Base-by-base conservation (phyloP, 92 coral and sea anemone species). In the Micromussa lordhowensis region DNA sequence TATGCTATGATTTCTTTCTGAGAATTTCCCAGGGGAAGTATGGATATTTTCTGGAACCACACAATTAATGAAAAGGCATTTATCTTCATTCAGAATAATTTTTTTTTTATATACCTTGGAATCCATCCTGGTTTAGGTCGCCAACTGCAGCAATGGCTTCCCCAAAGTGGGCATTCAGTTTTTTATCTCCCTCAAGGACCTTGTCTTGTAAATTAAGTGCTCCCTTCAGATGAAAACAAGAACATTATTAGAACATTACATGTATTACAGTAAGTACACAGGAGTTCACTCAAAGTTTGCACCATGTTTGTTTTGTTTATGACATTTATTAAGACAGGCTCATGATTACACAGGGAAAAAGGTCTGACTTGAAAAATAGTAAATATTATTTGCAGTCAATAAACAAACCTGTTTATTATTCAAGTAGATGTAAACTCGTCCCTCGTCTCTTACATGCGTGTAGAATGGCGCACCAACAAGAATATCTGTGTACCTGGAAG, bases 391-490 rank as follows among this genome's bases (percentile, higher is more conserved):
- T 22, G 22, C 64, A 58, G 64, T 58, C 69, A 29, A 15, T 22
- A 8, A 44, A 82, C 75, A 1, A 64, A 94, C 98, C 92, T 93
- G 85, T 57, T 84, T 91, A 84, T 93, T 90, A 54, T 93, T 95
- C 87, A 95, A 78, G 40, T 95, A 95, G 35, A 93, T 94, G 85
- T 83, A 95, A 31, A 95, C 98, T 28, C 96, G 85, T 13, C 98
- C 98, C 79, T 95, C 98, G 54, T 95, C 98, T 74, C 18, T 89
- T n/a, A 40, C 59, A 31, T 84, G 87, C 5, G 98, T 81, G 85
- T 66, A 95, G 51, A 87, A 86, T 18, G 98, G 98, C 10, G 98
- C 98, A 49, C 98, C 98, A 77, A 95, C 95, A 71, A 95, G 79
- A 61, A 95, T 82, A 68, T 95, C 98, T 29, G 96, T 76, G 70